Conservation (phyloP, 2,888 invertebrate species). For the Mellilla xanthometata region DNA sequence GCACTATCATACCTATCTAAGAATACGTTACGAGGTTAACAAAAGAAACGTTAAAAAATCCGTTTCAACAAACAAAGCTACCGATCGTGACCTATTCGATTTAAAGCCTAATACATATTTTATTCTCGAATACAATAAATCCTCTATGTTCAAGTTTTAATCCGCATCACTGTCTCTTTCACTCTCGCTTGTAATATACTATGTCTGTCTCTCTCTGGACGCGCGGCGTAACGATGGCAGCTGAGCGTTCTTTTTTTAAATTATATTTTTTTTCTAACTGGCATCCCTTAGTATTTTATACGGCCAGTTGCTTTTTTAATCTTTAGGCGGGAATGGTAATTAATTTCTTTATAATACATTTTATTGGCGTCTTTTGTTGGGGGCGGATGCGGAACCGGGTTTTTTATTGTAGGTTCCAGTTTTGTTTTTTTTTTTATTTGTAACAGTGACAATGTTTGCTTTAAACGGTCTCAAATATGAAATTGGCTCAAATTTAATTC, state of each 20-base stretch:
- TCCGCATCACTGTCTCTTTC: conserved; percentile 56
- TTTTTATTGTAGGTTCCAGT: background rate
- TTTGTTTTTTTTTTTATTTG: too few species aligned
- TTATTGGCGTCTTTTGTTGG: conserved; percentile 8
- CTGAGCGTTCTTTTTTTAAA: conserved; percentile 70
- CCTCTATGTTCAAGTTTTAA: conserved; percentile 59
- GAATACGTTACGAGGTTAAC: too few species aligned
- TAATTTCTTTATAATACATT: conserved; percentile 41
- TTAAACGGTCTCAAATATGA: too few species aligned
- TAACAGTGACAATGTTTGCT: too few species aligned
- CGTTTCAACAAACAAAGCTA: conserved; percentile 55
- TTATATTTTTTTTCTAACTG: conserved; percentile 62
- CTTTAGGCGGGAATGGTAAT: conserved; percentile 57
- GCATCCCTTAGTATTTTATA: conserved; percentile 67
- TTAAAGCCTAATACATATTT: conserved; percentile 62
- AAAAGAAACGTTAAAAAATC: too few species aligned
- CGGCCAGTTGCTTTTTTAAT: conserved; percentile 73
- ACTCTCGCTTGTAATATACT: conserved; percentile 30
- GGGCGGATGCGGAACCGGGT: conserved; percentile 5
- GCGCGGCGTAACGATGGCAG: conserved; percentile 71
- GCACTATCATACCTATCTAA: too few species aligned
- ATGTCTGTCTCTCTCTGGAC: conserved; percentile 48
- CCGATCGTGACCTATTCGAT: conserved; percentile 60
- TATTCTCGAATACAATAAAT: conserved; percentile 73
- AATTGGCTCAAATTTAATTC: too few species aligned